Evolutionary conservation across 2,888 invertebrate species (phyloP).

Genomic region (Brachyptera risi): DNA sequence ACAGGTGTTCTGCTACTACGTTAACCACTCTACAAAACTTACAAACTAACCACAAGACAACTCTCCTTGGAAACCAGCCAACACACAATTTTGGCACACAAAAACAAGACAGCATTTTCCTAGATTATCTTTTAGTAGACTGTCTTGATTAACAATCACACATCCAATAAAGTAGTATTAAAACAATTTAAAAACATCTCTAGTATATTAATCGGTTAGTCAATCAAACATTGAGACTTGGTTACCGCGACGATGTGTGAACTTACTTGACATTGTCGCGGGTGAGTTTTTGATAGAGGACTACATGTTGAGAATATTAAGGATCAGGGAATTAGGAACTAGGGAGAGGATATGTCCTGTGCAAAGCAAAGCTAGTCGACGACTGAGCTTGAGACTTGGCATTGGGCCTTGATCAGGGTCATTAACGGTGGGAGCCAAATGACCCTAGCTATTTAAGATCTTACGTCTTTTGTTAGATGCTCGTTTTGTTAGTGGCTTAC

Average conservation of each 20-base stretch:
- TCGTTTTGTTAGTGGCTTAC: conserved; percentile 33
- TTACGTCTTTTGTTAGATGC: conserved; percentile 13
- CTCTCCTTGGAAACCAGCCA: too few species aligned
- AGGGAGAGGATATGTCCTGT: conserved; percentile 26
- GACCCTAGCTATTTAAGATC: conserved; percentile 32
- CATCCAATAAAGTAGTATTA: too few species aligned
- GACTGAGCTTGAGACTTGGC: conserved; percentile 32
- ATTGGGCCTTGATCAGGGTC: conserved; percentile 30
- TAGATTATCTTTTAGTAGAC: too few species aligned
- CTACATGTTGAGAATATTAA: conserved; percentile 7
- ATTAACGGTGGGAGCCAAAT: conserved; percentile 29
- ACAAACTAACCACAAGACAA: too few species aligned
- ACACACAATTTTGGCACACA: too few species aligned
- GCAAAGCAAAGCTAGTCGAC: conserved; percentile 34
- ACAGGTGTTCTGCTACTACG: too few species aligned
- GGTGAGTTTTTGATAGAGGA: conserved; percentile 9
- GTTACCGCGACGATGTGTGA: not conserved
- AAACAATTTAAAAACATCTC: too few species aligned
- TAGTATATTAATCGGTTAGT: too few species aligned
- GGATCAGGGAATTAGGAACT: conserved; percentile 13
- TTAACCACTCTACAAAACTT: too few species aligned
- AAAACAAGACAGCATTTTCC: too few species aligned
- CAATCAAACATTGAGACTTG: not conserved
- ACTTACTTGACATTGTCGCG: not conserved
- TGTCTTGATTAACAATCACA: conserved; percentile 6